Conservation (phyloP, 2,113 vertebrate species). For the Silurus asotus region DNA sequence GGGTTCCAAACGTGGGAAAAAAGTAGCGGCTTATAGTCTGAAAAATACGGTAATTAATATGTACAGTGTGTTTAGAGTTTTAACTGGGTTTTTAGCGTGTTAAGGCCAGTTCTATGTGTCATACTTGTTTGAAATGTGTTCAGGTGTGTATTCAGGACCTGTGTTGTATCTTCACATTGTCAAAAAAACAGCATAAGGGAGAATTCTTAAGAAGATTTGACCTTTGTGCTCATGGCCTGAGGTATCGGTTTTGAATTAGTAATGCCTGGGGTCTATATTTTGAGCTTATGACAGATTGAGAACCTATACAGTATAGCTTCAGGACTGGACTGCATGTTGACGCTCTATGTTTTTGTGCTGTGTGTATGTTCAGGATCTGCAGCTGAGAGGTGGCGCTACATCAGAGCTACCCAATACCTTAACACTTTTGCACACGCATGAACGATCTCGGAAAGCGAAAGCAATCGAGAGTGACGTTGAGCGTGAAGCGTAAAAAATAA, state of each 20-base stretch:
- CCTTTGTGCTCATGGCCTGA: neutral
- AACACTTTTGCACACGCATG: neutral
- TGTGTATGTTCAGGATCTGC: neutral
- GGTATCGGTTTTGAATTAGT: neutral
- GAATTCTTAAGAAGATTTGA: too few relatives aligned
- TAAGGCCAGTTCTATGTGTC: neutral
- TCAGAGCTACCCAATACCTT: neutral
- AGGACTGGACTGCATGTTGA: neutral
- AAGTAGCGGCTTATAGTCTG: too few relatives aligned
- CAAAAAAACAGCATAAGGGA: too few relatives aligned
- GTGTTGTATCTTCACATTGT: neutral
- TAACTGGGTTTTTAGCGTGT: neutral
- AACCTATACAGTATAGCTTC: neutral
- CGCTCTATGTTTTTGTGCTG: neutral
- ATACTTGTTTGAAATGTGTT: neutral
- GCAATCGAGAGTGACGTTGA: slow-evolving; percentile 3
- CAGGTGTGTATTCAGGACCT: neutral
- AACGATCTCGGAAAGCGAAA: neutral
- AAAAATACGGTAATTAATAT: too few relatives aligned
- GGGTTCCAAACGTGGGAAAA: too few relatives aligned
- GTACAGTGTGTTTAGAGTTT: neutral
- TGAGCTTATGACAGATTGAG: neutral
- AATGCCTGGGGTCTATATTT: neutral
- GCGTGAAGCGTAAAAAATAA: slow-evolving; percentile 65
- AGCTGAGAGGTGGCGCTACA: neutral